Evolutionary conservation across 2,888 invertebrate genomes (phyloP).

Genomic region (Brenthis ino): DNA sequence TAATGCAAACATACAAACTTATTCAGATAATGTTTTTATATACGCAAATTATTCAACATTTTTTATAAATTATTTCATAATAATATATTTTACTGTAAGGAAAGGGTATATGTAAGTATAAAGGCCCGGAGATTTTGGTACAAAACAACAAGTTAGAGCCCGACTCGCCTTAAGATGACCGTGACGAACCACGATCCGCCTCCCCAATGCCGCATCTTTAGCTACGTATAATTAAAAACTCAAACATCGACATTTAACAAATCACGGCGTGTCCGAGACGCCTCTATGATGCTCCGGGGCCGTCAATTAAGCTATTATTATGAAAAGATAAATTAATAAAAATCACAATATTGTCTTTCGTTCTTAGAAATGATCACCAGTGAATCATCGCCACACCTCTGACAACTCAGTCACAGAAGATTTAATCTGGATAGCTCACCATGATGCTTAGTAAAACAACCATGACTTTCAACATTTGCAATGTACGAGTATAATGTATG

Average conservation of each 20-base stretch:
- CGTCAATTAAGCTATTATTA: constrained; percentile 74
- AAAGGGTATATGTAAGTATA: constrained; percentile 31
- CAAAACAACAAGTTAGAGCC: constrained; percentile 43
- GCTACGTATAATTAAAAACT: constrained; percentile 79
- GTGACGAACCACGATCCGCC: constrained; percentile 71
- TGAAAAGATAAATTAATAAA: constrained; percentile 61
- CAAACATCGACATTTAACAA: constrained; percentile 77
- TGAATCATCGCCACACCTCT: constrained; percentile 72
- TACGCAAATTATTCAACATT: neutral
- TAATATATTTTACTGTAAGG: constrained; percentile 19
- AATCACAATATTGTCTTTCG: constrained; percentile 60
- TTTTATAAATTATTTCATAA: neutral
- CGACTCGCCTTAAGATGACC: constrained; percentile 54
- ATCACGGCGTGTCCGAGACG: constrained; percentile 58
- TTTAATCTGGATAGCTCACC: constrained; percentile 69
- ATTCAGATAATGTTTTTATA: constrained; percentile 23
- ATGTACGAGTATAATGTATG: constrained; percentile 48
- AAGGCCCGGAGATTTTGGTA: constrained; percentile 44
- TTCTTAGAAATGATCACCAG: constrained; percentile 63
- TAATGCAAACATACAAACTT: constrained; percentile 49
- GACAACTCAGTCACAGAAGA: constrained; percentile 64
- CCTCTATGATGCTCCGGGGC: constrained; percentile 66
- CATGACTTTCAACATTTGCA: constrained; percentile 64
- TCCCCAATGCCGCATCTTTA: constrained; percentile 72
- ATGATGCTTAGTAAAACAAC: constrained; percentile 63